Conservation (phyloP, 2,113 vertebrate species). For the Sapajus apella region DNA sequence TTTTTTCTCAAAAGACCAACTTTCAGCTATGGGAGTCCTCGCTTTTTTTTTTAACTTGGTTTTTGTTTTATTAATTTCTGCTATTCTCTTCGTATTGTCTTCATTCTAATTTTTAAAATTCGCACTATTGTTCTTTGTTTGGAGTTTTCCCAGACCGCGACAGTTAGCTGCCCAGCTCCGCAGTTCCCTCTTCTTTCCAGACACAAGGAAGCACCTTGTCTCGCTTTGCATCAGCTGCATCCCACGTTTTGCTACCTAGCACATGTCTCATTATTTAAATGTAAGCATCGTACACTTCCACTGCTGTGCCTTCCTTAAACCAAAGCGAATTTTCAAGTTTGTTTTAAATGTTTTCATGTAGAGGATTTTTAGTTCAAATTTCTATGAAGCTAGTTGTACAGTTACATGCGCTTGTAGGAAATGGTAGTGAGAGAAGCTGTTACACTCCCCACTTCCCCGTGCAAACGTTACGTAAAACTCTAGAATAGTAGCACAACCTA, state of each 20-base stretch:
- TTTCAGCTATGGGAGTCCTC: not conserved
- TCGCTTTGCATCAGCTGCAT: accelerated
- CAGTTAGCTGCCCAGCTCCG: no score
- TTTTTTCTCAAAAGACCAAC: not conserved
- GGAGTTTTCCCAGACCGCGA: not conserved
- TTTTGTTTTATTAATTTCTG: not conserved
- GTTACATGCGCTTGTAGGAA: no score
- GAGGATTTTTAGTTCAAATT: not conserved
- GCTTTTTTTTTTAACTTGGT: not conserved
- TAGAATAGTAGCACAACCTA: no score
- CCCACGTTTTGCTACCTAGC: not conserved
- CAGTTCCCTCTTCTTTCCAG: not conserved
- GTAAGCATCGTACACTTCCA: accelerated
- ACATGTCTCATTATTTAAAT: not conserved
- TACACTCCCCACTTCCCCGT: accelerated
- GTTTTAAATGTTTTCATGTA: not conserved
- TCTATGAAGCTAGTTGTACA: not conserved
- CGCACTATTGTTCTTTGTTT: not conserved
- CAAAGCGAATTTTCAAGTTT: not conserved
- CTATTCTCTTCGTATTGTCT: not conserved
- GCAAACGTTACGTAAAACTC: accelerated
- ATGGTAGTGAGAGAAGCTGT: accelerated
- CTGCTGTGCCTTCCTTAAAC: not conserved
- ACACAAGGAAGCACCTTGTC: not conserved
- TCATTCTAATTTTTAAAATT: not conserved